Base-by-base conservation (phyloP, 2,797 vertebrate genomes). In the Ciconia nigra region DNA sequence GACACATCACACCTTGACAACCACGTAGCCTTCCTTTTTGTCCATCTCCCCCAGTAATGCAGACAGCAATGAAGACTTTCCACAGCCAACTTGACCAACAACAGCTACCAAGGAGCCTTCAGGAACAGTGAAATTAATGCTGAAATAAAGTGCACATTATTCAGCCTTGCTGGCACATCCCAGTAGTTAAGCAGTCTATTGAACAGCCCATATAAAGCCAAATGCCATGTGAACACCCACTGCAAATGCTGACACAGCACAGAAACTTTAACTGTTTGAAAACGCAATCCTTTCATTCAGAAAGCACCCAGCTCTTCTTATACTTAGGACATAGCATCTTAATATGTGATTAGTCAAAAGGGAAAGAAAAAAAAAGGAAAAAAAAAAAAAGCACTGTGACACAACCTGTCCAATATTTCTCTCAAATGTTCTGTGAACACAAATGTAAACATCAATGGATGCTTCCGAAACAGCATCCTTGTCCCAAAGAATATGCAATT, bases 1-100 rank as follows among this genome's bases (percentile, higher is more conserved):
- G 20, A 31, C 12, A 5, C 37, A n/a, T 67, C 86, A 18, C 97
- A 99, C 99, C 99, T 99, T 99, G 54, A 99, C 95, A 41, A 97
- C 83, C 82, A 99, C 98, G 0, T 93, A 96, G 69, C 99, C 99
- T 83, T 99, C 99, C 17, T 98, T 96, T 93, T 99, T 99, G 93
- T 99, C 99, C 99, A 99, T 99, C 98, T 99, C 99, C 20, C 99
- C 99, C 19, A 99, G 97, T 47, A 99, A 98, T 0, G 99, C 99
- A 2, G 99, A 99, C 55, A 99, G 98, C 95, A 99, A 96, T 2
- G 99, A 99, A 10, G 99, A 99, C 91, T 99, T 99, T 44, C 99
- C 99, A 19, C 99, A 99, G 72, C 99, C 99, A 91, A 99, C 99
- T 10, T 99, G 99, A 82, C 99, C 99, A 78, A 99, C 99, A 95